Conservation (phyloP, 2,888 invertebrate genomes). For the Rapana venosa region DNA sequence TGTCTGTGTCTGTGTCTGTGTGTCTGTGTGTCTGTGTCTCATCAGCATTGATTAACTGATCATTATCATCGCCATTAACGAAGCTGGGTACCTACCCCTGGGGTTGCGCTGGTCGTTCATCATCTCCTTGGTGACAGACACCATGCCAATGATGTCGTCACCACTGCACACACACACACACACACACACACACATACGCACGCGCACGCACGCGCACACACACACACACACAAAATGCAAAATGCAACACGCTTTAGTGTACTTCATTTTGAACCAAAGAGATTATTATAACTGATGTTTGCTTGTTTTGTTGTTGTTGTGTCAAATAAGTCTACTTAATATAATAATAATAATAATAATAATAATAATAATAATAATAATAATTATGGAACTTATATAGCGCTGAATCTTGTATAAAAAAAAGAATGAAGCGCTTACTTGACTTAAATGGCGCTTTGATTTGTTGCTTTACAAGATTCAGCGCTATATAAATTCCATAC, state of each 20-base stretch:
- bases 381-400: no score
- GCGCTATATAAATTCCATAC: no score
- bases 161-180: slow-evolving; percentile 52
- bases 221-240: background rate
- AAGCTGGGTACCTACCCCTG: slow-evolving; percentile 52
- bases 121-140: slow-evolving; percentile 55
- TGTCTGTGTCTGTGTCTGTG: background rate
- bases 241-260: background rate
- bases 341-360: no score
- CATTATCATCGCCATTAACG: background rate
- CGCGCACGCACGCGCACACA: background rate
- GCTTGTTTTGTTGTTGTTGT: no score
- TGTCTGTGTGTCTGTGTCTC: background rate
- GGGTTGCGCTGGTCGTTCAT: slow-evolving; percentile 55
- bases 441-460: no score
- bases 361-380: no score
- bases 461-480: no score
- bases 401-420: no score
- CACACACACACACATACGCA: slow-evolving; percentile 20
- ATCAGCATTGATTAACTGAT: background rate
- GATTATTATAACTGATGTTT: no score
- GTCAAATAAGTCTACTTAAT: no score
- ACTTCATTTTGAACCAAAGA: no score
- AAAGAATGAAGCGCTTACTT: no score
- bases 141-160: slow-evolving; percentile 63